These are phyloP conservation scores for Diplogasteroides magnus DNA, from an alignment of 1,140 invertebrate species.

Conservation along the genomic window DNA sequence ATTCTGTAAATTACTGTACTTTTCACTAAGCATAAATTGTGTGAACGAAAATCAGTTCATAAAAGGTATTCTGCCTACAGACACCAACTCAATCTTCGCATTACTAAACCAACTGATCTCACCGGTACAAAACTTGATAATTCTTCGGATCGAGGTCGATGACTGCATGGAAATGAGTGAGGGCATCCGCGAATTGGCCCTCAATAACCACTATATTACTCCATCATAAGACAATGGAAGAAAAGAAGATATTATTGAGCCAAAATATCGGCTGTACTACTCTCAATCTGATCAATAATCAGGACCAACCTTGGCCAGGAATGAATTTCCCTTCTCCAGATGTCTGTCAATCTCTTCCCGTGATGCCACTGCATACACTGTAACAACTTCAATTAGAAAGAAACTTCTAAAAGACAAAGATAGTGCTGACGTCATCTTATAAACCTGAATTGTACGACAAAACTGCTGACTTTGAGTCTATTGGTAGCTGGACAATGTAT, in stretches of 20 bases:
- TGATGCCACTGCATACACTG: constrained; percentile 23
- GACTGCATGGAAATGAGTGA: constrained; percentile 94
- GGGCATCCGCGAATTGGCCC: constrained; percentile 87
- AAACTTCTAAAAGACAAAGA: too few relatives aligned
- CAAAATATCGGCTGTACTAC: background rate
- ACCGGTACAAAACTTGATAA: constrained; percentile 74
- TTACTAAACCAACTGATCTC: too few relatives aligned
- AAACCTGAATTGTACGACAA: too few relatives aligned
- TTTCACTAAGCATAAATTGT: too few relatives aligned
- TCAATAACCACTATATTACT: constrained; percentile 20
- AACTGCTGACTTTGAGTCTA: too few relatives aligned
- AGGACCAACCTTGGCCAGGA: constrained; percentile 66
- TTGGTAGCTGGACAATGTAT: too few relatives aligned
- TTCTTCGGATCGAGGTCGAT: constrained; percentile 92
- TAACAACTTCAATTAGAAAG: too few relatives aligned
- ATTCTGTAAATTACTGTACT: too few relatives aligned
- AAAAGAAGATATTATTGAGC: background rate
- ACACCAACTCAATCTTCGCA: too few relatives aligned
- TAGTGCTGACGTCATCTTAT: background rate
- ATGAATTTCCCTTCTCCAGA: constrained; percentile 82
- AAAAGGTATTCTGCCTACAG: too few relatives aligned
- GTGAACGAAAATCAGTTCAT: too few relatives aligned
- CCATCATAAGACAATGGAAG: too few relatives aligned
- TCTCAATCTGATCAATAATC: background rate
- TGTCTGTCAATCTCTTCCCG: constrained; percentile 78